Evolutionary conservation across 2,888 invertebrate genomes (phyloP).

Genomic region (Lycophotia porphyrea): DNA sequence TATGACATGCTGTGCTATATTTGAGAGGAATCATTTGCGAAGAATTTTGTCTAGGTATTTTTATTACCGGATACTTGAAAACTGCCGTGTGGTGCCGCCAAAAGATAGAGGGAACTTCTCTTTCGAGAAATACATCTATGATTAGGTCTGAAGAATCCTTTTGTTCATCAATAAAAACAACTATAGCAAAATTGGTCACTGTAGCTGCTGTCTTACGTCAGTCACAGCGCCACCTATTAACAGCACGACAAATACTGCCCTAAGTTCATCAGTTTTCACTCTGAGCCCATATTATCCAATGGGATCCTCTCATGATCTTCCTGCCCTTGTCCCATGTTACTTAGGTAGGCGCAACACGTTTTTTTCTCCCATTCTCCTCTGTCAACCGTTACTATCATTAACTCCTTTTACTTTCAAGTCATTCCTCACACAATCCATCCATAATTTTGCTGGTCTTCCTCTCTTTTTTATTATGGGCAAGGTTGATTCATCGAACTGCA

Average conservation of each 20-base stretch:
- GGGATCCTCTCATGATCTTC: too few species aligned
- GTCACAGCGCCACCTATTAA: background rate
- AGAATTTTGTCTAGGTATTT: constrained; percentile 52
- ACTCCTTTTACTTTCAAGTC: too few species aligned
- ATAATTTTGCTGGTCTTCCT: too few species aligned
- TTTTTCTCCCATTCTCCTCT: too few species aligned
- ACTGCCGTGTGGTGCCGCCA: background rate
- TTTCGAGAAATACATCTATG: background rate
- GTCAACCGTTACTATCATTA: too few species aligned
- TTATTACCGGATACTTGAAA: constrained; percentile 31
- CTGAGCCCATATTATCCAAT: background rate
- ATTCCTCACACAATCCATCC: too few species aligned
- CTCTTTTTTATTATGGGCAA: too few species aligned
- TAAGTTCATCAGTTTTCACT: background rate
- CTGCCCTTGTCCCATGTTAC: too few species aligned
- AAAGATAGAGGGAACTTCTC: background rate
- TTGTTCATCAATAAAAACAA: background rate
- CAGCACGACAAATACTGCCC: background rate
- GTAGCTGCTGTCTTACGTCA: background rate
- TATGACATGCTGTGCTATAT: constrained; percentile 48
- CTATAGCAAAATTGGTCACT: background rate
- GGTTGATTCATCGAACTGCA: too few species aligned
- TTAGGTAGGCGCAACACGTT: too few species aligned
- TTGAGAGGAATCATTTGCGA: constrained; percentile 31
- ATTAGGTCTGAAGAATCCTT: background rate